A percentile compares a stretch with the other conserved stretches of the same genome.
These are phyloP conservation scores for Neopipo cinnamomea DNA, from an alignment of 2,113 vertebrate genomes.

Conservation along the genomic window DNA sequence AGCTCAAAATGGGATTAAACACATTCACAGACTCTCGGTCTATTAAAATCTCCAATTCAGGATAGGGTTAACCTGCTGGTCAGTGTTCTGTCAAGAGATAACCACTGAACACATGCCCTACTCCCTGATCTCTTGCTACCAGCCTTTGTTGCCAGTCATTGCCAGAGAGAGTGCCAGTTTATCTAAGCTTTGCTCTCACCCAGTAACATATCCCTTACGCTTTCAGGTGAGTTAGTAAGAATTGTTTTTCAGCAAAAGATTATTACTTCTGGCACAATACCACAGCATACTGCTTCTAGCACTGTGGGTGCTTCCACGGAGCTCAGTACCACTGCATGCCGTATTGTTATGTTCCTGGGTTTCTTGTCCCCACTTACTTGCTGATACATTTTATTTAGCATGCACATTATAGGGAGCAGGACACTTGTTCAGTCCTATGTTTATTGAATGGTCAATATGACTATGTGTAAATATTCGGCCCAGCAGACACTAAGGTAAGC, in stretches of 20 bases:
- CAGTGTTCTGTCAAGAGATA: not conserved
- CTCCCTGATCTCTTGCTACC: not conserved
- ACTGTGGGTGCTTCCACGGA: not conserved
- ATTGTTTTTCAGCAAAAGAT: not conserved
- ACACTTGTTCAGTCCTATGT: not conserved
- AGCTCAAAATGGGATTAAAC: constrained; percentile 8
- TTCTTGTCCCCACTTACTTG: not conserved
- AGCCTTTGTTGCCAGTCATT: not conserved
- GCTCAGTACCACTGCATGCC: rapidly evolving
- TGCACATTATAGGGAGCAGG: not conserved
- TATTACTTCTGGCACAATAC: not conserved
- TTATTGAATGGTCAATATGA: not conserved
- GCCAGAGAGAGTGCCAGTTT: not conserved
- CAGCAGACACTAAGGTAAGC: not conserved
- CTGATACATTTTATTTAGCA: not conserved
- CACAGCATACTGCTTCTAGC: not conserved
- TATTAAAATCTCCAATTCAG: not conserved
- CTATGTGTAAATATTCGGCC: not conserved
- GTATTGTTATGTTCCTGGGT: rapidly evolving
- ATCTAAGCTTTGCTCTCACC: not conserved
- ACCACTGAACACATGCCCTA: not conserved
- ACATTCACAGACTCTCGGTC: not conserved
- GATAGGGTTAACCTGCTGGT: not conserved
- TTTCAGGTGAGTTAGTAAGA: not conserved
- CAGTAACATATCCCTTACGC: not conserved